phyloP scores from a whole-genome alignment of 2,888 invertebrate species.

The Caenorhabditis parvicauda region DNA sequence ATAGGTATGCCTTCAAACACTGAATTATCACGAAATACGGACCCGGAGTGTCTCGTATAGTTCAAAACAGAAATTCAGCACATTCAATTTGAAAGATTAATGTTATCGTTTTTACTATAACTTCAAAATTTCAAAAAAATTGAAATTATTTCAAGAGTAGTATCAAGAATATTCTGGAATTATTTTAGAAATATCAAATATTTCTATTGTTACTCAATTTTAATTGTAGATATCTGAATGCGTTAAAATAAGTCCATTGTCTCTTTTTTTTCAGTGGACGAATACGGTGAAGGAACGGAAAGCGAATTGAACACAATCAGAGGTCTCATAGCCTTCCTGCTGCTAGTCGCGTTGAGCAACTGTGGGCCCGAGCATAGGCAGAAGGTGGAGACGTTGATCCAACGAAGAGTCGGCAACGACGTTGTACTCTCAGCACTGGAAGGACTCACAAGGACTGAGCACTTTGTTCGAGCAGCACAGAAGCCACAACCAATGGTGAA shows the following conservation, averaged over 20 bases:
- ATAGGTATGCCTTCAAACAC: conserved; percentile 41
- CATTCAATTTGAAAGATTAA: no score
- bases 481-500: conserved; percentile 84
- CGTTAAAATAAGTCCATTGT: conserved; percentile 47
- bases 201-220: no score
- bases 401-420: conserved; percentile 86
- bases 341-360: conserved; percentile 75
- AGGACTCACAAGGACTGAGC: conserved; percentile 79
- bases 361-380: conserved; percentile 21
- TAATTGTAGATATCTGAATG: not conserved
- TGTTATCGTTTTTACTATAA: no score
- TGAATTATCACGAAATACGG: no score
- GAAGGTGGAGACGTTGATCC: conserved; percentile 69
- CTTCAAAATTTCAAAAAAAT: no score
- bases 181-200: no score
- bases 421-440: conserved; percentile 80
- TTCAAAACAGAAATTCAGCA: not conserved
- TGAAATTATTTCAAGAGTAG: no score
- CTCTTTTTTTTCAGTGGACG: conserved; percentile 59
- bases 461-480: conserved; percentile 86
- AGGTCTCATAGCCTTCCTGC: conserved; percentile 84
- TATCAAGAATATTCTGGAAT: no score
- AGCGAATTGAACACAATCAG: conserved; percentile 80
- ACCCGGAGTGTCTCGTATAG: not conserved
- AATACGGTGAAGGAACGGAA: conserved; percentile 78